Evolutionary conservation across 2,113 vertebrate genomes (phyloP), one percentile per base, ranked within the genome.

Genomic region (Danio rerio): DNA sequence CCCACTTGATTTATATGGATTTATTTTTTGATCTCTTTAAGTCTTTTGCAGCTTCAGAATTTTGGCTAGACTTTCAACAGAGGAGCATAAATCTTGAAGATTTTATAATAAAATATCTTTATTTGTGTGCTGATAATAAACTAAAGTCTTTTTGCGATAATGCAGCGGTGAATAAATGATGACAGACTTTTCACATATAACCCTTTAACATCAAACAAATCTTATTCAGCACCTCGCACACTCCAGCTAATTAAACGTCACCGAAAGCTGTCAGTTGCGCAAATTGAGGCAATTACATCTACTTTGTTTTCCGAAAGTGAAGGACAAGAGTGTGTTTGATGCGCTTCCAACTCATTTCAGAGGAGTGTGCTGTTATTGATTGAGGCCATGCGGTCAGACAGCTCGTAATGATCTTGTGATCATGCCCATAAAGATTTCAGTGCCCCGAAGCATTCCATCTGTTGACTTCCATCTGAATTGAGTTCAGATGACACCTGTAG

Each of bases 271-370:
- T 78, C 59, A 71, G 59, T 6, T 12, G 69, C 5, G 11, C 7
- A 71, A 71, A 47, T 43, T 18, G 8, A 58, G 12, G 9, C 15
- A 55, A 75, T 58, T 73, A 12, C 3, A 45, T 12, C 4, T 43
- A 2, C 61, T 69, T 65, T 5, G 55, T 71, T 52, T 31, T 85
- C 6, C 74, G 47, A 75, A 83, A 47, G 68, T 62, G 68, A 82
- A 61, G 53, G 69, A 31, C 31, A 50, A 75, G 47, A 74, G 11
- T 72, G 68, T 65, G 55, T 86, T 80, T 70, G 75, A 86, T 79
- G 59, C 1, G 10, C 42, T 53, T 82, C 61, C 45, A 63, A 15
- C 31, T 70, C 56, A 76, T 80, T 84, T 53, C 1, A 63, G 50
- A 40, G 43, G 68, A 40, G 58, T 49, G 31, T 1, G 16, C 0